These are phyloP conservation scores for Clusia tigrina DNA, from an alignment of 2,888 invertebrate species.

Conservation along the genomic window DNA sequence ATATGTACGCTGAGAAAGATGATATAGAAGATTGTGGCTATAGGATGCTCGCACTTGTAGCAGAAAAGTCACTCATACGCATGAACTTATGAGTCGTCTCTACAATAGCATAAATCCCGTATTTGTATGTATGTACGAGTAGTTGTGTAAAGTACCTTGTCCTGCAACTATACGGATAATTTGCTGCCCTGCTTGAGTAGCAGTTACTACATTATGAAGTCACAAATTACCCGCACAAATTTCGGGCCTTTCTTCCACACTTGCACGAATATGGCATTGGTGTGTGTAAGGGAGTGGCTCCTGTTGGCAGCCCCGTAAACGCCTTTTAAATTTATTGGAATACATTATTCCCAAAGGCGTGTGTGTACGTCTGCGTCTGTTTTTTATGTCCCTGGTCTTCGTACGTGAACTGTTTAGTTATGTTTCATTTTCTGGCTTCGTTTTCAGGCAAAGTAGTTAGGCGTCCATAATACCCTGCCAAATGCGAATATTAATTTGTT, in stretches of 20 bases:
- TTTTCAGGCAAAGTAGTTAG: not conserved
- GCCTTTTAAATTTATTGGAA: conserved; percentile 8
- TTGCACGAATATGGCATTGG: too few relatives aligned
- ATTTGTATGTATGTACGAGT: not conserved
- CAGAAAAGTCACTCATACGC: too few relatives aligned
- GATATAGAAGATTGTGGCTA: too few relatives aligned
- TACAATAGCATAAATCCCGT: too few relatives aligned
- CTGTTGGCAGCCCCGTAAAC: not conserved
- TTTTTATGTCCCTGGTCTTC: not conserved
- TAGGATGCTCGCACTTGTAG: too few relatives aligned
- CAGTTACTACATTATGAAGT: not conserved
- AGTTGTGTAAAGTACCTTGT: not conserved
- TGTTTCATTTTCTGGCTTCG: not conserved
- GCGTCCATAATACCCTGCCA: not conserved
- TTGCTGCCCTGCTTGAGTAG: not conserved
- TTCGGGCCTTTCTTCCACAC: too few relatives aligned
- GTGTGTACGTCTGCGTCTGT: not conserved
- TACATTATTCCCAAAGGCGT: conserved; percentile 6
- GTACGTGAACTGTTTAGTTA: too few relatives aligned
- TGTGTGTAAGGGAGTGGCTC: not conserved
- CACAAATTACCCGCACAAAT: conserved; percentile 9
- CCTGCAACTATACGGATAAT: not conserved
- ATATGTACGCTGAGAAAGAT: not conserved
- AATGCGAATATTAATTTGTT: conserved; percentile 7
- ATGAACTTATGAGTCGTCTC: too few relatives aligned